Percentiles rank a stretch among this genome's conserved stretches.
Conservation (phyloP, 2,888 invertebrate species). For the Lycocerus yunnanus region DNA sequence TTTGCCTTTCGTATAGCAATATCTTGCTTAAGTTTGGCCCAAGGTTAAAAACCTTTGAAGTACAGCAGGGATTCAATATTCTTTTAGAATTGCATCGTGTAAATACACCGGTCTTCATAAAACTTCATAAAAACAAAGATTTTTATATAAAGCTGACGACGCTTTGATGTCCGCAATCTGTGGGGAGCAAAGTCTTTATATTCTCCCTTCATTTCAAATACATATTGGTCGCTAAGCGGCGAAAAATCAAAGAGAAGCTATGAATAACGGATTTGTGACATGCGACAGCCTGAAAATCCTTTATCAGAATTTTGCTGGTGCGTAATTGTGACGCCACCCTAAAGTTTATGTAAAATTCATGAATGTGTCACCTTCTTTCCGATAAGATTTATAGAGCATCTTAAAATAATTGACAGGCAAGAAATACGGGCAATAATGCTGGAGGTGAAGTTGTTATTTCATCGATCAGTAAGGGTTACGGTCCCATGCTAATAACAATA, state of each 20-base stretch:
- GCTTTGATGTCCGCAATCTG: slow-evolving; percentile 48
- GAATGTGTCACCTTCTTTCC: slow-evolving; percentile 46
- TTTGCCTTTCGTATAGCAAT: slow-evolving; percentile 21
- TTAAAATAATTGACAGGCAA: slow-evolving; percentile 50
- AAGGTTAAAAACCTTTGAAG: slow-evolving; percentile 33
- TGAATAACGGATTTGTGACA: slow-evolving; percentile 44
- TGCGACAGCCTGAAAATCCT: slow-evolving; percentile 39
- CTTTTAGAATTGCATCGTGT: slow-evolving; percentile 30
- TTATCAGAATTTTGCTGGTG: slow-evolving; percentile 33
- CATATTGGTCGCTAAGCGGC: slow-evolving; percentile 47
- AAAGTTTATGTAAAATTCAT: slow-evolving; percentile 52
- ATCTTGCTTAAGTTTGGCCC: slow-evolving; percentile 26
- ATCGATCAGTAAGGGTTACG: slow-evolving; percentile 34
- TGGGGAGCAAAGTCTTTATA: slow-evolving; percentile 38
- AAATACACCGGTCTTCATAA: slow-evolving; percentile 34
- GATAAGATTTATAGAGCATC: slow-evolving; percentile 48
- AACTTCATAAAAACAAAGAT: slow-evolving; percentile 48
- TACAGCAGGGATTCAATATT: slow-evolving; percentile 32
- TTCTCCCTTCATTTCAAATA: slow-evolving; percentile 40
- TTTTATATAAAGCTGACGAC: slow-evolving; percentile 42
- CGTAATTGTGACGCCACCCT: slow-evolving; percentile 48
- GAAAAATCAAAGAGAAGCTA: slow-evolving; percentile 47
- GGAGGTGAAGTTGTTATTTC: slow-evolving; percentile 34
- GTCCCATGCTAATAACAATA: slow-evolving; percentile 29
- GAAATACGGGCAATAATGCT: slow-evolving; percentile 39